These are phyloP conservation scores for honey bee (Apis mellifera) DNA, from an alignment of 1,140 invertebrate species.

Conservation along the genomic window DNA sequence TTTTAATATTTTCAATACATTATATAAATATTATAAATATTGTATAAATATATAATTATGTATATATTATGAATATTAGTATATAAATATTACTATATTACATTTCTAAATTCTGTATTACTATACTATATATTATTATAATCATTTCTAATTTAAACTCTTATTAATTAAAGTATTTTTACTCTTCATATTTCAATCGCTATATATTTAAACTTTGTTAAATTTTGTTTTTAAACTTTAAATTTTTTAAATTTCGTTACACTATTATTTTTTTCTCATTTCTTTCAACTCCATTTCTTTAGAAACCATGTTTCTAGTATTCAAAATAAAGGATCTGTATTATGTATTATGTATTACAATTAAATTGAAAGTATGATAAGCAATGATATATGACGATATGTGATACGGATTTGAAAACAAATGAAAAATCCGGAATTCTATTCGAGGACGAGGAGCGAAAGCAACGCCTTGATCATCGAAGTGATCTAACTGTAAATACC, in stretches of 20 bases:
- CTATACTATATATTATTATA: too few species aligned
- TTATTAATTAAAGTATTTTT: too few species aligned
- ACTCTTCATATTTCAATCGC: too few species aligned
- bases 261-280: background rate
- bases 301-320: background rate
- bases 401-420: background rate
- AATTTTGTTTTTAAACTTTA: background rate
- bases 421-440: slow-evolving; percentile 49
- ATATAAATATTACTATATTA: too few species aligned
- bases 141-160: too few species aligned
- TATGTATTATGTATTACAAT: background rate
- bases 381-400: background rate
- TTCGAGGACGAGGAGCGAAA: slow-evolving; percentile 59
- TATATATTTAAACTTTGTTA: too few species aligned
- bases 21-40: too few species aligned
- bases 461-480: slow-evolving; percentile 57
- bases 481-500: slow-evolving; percentile 67
- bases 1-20: too few species aligned
- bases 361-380: slow-evolving; percentile 36
- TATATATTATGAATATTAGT: too few species aligned
- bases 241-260: background rate
- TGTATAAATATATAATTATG: too few species aligned
- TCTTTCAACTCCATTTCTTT: background rate
- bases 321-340: background rate
- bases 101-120: too few species aligned